Evolutionary conservation across 1,140 invertebrate genomes (phyloP), one percentile per base, ranked within the genome.

Genomic region (Drosophila quadrilineata): DNA sequence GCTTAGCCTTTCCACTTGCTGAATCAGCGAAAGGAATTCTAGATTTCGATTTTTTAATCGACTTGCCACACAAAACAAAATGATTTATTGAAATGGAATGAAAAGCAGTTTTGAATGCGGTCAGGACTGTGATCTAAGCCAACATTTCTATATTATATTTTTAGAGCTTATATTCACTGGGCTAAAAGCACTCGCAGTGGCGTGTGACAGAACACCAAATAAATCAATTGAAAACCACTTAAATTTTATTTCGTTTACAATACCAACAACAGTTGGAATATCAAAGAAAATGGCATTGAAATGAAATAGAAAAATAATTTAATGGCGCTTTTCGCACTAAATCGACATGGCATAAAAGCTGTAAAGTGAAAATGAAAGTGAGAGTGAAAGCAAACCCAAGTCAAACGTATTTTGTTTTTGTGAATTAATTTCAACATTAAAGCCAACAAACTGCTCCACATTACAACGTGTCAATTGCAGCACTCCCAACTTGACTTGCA

Each of bases 181-280:
- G n/a, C 29, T 46, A 52, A 50, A 60, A 40, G 40, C 56, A 24
- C 12, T 12, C 22, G 24, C 19, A 49, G 19, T 28, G 24, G 3
- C 31, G 31, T 26, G 10, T 46, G 54, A 19, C 24, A 21, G n/a
- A 24, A 9, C 19, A 16, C 41, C 19, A 59, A 70, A 70, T 70
- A 70, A 70, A 70, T 70, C 67, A 70, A 59, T 66, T 59, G 60
- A 59, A 54, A 66, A 70, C 24, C 62, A 59, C 67, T 70, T 66
- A 58, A 53, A 53, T 58, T 70, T 41, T 28, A 52, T 52, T 57
- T 52, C n/a, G n/a, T n/a, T 52, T 14, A 6, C 14, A 16, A 12
- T 19, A 28, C 21, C 10, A 43, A 28, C 14, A 52, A 4, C 31
- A 29, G 21, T 66, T n/a, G 14, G 28, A 40, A 21, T 57, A 62